Percentiles rank a stretch among this genome's conserved stretches.
Evolutionary conservation across 2,888 invertebrate genomes (phyloP).

Genomic region (Eristalinus sepulchralis): DNA sequence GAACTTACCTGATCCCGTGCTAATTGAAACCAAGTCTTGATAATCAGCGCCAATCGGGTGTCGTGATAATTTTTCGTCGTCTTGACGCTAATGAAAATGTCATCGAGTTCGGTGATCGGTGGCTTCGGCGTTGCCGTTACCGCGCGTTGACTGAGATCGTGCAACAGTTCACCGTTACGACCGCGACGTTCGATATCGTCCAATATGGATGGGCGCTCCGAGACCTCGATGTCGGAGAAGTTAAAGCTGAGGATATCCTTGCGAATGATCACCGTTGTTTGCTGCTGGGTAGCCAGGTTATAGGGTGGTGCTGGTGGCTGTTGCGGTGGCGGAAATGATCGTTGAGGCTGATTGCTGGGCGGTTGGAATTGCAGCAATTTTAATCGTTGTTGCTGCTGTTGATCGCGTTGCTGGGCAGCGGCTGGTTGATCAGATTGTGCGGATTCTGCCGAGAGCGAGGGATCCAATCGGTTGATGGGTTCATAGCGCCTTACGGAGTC

Average conservation of each 20-base stretch:
- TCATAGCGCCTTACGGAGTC: conserved; percentile 36
- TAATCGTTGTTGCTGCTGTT: conserved; percentile 46
- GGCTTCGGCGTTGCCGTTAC: conserved; percentile 82
- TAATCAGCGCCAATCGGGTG: conserved; percentile 91
- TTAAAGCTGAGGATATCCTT: conserved; percentile 80
- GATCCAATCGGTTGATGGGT: not conserved
- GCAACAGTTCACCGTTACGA: conserved; percentile 78
- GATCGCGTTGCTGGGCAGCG: not conserved
- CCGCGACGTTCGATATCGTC: conserved; percentile 78
- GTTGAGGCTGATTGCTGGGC: conserved; percentile 38
- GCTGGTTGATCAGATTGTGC: conserved; percentile 27
- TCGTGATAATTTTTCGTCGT: conserved; percentile 94
- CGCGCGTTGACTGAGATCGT: conserved; percentile 79
- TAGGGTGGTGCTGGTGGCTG: conserved; percentile 64
- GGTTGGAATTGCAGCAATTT: conserved; percentile 64
- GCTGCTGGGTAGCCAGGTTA: conserved; percentile 72
- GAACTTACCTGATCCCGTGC: conserved; percentile 92
- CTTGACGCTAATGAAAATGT: conserved; percentile 97
- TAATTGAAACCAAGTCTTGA: conserved; percentile 97
- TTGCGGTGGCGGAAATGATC: conserved; percentile 49
- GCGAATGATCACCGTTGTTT: conserved; percentile 79
- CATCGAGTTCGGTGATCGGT: conserved; percentile 88
- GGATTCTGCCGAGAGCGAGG: conserved; percentile 26
- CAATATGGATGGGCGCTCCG: conserved; percentile 77
- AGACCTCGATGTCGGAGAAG: conserved; percentile 80